Evolutionary conservation across 23 tunicate species (phyloP), one percentile per base, ranked within the genome.

Genomic region (Diplosoma virens): DNA sequence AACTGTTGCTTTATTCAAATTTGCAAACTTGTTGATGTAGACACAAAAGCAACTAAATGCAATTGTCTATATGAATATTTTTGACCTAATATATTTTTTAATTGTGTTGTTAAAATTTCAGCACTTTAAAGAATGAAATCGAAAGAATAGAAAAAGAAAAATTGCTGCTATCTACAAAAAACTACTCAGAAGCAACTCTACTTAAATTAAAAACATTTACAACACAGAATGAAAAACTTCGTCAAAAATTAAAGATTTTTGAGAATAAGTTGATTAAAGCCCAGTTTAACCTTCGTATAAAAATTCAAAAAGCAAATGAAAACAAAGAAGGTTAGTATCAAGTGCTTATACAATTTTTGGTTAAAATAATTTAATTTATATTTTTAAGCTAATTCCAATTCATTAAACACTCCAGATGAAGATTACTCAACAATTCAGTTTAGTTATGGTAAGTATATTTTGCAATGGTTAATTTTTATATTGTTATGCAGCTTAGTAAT

Each of bases 151-250:
- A 72, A 48, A 47, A 72, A 25, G 60, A 47, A 25, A n/a, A 25
- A 9, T 9, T 16, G 22, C 35, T 7, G 22, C 24, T 72, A 47
- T 72, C 78, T 3, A 3, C 6, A 3, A 72, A 72, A 47, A 72
- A 48, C 30, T 72, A 21, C 29, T 47, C 78, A 25, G 78, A 72
- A 72, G 78, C 29, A 22, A 48, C 60, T 2, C 25, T 72, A 3
- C 16, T 47, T 1, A 72, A 72, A 48, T 27, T 72, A 17, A 72
- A 72, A 23, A 16, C 60, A 25, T 9, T 72, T 1, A 21, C 4
- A 24, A 24, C 78, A 27, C 78, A 72, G 27, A 48, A 25, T 5
- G 37, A 47, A 23, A 47, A 72, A 33, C 25, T 47, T 25, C 60
- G 48, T 1, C 33, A 47, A 50, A 32, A 50, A 23, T 34, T 72